Evolutionary conservation across 2,888 invertebrate genomes (phyloP), one percentile per base, ranked within the genome.

Genomic region (Syrista parreyssii): DNA sequence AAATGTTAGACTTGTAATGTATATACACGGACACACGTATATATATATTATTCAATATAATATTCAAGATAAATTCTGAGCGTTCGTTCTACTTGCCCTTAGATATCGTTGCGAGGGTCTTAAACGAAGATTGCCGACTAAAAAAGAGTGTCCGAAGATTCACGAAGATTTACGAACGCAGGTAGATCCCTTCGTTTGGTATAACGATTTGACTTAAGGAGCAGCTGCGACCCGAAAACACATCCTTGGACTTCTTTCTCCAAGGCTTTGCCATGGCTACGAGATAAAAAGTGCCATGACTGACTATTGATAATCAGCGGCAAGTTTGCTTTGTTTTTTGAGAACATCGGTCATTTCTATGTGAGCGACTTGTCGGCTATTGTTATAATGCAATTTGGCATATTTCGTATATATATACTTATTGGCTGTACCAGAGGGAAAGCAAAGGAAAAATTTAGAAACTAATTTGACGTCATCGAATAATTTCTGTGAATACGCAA

Each of bases 221-320:
- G 55, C 55, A 55, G 23, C 55, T 33, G 71, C 71, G 71, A 71
- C 32, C 71, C 71, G 33, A 71, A 71, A 71, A 31, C 32, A 23
- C 71, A 71, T 71, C 71, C 71, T 71, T 71, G 71, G 31, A 71
- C 71, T 33, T 71, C 71, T 31, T 33, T 71, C 71, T 33, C 31
- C 71, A 71, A 71, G 71, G 71, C 23, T 31, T 71, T 23, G 71
- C 12, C 55, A 23, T 55, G 71, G 31, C 71, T 31, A n/a, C 71
- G 71, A 0, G 15, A 71, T 32, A 71, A 71, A 33, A 32, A 33
- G 71, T 23, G 3, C 55, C 55, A 55, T 55, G 55, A 23, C 55
- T 55, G 55, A 55, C 23, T 55, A 55, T 55, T 55, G 4, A 55
- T 23, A 55, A 55, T 23, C 23, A 9, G 0, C 6, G 55, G 23